Evolutionary conservation across 23 tunicate genomes (phyloP), one percentile per base, ranked within the genome.

Genomic region (Phallusia fumigata): DNA sequence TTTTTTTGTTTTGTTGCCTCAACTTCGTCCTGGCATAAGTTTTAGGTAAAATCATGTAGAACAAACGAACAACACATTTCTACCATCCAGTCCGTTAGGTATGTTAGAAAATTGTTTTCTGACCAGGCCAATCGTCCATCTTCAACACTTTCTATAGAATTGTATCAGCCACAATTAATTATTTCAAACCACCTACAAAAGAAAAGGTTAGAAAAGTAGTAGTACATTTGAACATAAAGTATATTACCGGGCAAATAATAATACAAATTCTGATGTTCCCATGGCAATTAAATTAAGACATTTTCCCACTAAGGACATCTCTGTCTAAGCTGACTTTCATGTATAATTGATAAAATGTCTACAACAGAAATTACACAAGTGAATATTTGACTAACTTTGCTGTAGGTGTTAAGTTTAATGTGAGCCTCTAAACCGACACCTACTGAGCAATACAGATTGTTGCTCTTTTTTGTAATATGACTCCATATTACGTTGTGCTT

Each of bases 261-360:
- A 75, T 11, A 81, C 51, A 72, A 69, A 81, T 31, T n/a, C n/a
- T n/a, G n/a, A n/a, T n/a, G n/a, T n/a, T n/a, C n/a, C n/a, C n/a
- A n/a, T n/a, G n/a, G n/a, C 22, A 31, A 19, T 35, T 69, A 26
- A 24, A 33, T n/a, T 8, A 30, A 81, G 47, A 65, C 44, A 30
- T 35, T 81, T 24, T 64, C 13, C 45, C 13, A 81, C 84, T 81
- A 33, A 81, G 35, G 12, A 81, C 80, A 19, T 64, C 77, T 11
- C 44, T 81, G 31, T 83, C 84, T 33, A 81, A 49, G 40, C 84
- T 40, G 5, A 81, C 84, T 32, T 81, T 81, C 84, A 81, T 81
- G 82, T 81, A 33, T 40, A 21, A 16, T 26, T 5, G 6, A 2
- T 6, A 28, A 65, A 6, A 26, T 28, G 6, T 26, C 3, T 65